These are phyloP conservation scores for Trissonchulus latispiculum DNA, from an alignment of 2,888 invertebrate species.

Conservation along the genomic window DNA sequence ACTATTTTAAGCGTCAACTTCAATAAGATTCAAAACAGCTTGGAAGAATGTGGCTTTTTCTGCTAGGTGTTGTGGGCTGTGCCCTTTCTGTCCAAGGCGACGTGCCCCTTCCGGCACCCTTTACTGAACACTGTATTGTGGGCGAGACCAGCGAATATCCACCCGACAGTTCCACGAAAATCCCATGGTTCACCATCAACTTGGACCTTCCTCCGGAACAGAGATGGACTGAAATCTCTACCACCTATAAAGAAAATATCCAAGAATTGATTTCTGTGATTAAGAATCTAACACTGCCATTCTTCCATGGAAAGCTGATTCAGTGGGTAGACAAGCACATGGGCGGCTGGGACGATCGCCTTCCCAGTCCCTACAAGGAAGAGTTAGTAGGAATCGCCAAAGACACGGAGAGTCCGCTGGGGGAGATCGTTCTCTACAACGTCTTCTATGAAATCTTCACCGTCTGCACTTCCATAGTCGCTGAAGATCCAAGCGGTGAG, in stretches of 20 bases:
- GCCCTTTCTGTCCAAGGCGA: too few species aligned
- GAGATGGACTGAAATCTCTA: slow-evolving; percentile 33
- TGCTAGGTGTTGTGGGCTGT: too few species aligned
- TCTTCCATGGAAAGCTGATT: slow-evolving; percentile 26
- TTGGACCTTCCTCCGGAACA: slow-evolving; percentile 33
- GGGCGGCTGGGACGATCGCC: slow-evolving; percentile 29
- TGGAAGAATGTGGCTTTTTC: too few species aligned
- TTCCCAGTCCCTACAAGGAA: slow-evolving; percentile 35
- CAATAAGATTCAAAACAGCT: too few species aligned
- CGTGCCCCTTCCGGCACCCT: slow-evolving; percentile 18
- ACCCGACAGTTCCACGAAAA: background rate
- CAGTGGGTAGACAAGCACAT: slow-evolving; percentile 32
- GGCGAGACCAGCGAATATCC: slow-evolving; percentile 13
- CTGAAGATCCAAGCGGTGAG: slow-evolving; percentile 46
- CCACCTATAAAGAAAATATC: slow-evolving; percentile 34
- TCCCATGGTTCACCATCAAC: slow-evolving; percentile 35
- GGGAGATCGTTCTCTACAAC: slow-evolving; percentile 53
- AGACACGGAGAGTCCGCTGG: slow-evolving; percentile 38
- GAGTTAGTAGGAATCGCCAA: slow-evolving; percentile 35
- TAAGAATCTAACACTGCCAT: slow-evolving; percentile 17
- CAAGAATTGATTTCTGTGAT: slow-evolving; percentile 31
- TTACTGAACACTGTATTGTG: slow-evolving; percentile 22
- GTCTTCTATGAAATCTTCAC: slow-evolving; percentile 55
- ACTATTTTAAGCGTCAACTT: too few species aligned
- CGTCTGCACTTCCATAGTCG: slow-evolving; percentile 53